Evolutionary conservation across 2,888 invertebrate species (phyloP), one percentile per base, ranked within the genome.

Genomic region (Ariolimax columbianus): DNA sequence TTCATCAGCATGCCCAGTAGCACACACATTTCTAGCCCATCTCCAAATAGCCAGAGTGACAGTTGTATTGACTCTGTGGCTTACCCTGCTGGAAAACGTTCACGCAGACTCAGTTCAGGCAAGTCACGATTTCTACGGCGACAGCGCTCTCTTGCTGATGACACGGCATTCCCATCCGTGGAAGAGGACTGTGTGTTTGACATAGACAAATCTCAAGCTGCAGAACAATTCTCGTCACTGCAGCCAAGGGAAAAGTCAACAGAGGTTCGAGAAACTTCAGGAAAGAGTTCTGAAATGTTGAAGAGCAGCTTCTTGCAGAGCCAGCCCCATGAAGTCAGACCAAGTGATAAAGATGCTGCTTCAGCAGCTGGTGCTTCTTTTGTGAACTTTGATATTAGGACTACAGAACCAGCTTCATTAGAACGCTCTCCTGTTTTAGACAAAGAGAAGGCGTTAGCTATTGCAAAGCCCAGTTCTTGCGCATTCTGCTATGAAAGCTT

Each of bases 91-190:
- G 80, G 63, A 11, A 80, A 51, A 43, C 80, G 85, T 9, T 70
- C 81, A 17, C 73, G 80, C 9, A 40, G 81, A n/a, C 77, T 85
- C 55, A 85, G 85, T 43, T 85, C 82, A 11, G 85, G 85, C 9
- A 85, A 85, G 26, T 85, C 85, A 17, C 68, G 85, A 7, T 85
- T 81, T 82, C 77, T 85, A 7, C 77, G 82, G 1, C 66, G 85
- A 4, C 85, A 85, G 38, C 38, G 82, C 40, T 85, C 85, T 9
- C 80, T 85, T 11, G 85, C 73, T n/a, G 85, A 85, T 33, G 85
- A 82, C 36, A 82, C 82, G 17, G 82, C 81, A n/a, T 82, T 82
- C 47, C 82, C 82, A n/a, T 77, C 82, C 0, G 38, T 59, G 3
- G 79, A 82, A 51, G 51, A 73, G 59, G 82, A 82, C 43, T 82